A percentile compares a stretch with the other conserved stretches of the same genome.
phyloP scores from a whole-genome alignment of 2,113 vertebrate genomes.

The Anser cygnoides region DNA sequence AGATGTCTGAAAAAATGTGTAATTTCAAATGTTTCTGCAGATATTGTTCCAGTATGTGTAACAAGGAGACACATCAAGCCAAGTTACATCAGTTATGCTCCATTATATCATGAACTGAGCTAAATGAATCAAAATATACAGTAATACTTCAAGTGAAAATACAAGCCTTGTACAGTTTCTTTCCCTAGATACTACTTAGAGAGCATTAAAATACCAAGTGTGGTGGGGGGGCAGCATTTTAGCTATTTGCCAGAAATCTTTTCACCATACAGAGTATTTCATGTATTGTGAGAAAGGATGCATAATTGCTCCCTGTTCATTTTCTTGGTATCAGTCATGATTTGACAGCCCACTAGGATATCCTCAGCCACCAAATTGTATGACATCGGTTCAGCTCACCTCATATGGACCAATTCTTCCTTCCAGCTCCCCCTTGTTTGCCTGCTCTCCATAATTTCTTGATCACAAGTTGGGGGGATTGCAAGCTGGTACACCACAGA shows the following conservation, averaged over 20 bases:
- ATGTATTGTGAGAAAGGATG: neutral
- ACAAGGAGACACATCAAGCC: constrained; percentile 33
- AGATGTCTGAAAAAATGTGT: constrained; percentile 45
- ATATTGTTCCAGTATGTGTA: neutral
- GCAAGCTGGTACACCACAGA: neutral
- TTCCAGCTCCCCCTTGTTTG: neutral
- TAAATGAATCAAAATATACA: constrained; percentile 29
- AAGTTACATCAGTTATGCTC: constrained; percentile 48
- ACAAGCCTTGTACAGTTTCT: neutral
- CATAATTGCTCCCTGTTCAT: neutral
- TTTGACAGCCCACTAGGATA: neutral
- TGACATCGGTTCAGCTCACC: neutral
- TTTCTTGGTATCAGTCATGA: neutral
- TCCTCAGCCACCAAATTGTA: neutral
- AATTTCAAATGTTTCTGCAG: constrained; percentile 47
- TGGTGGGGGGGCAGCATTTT: neutral
- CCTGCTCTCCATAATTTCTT: neutral
- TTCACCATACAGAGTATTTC: neutral
- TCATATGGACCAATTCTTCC: neutral
- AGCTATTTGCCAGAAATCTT: neutral
- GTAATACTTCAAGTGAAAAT: neutral
- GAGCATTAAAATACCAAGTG: neutral
- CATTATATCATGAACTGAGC: constrained; percentile 48
- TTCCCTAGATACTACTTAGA: neutral
- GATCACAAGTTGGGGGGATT: neutral